phyloP scores from a whole-genome alignment of 2,113 vertebrate genomes.

The Colistium nudipinnis region DNA sequence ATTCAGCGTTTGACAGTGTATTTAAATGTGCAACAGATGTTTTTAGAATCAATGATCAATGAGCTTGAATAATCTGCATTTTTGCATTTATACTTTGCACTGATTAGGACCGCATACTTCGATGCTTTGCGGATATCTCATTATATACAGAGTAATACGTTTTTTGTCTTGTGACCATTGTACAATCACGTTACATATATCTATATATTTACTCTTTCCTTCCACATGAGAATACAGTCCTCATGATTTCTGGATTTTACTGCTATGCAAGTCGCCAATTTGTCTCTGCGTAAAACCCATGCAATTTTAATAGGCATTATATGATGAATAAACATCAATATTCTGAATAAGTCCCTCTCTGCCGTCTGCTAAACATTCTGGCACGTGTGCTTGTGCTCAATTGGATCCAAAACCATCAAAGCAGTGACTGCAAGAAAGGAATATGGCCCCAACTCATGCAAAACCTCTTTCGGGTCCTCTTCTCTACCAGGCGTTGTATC shows the following conservation, averaged over 20 bases:
- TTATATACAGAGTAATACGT: too few relatives aligned
- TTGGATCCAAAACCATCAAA: conserved; percentile 38
- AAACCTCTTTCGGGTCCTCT: conserved; percentile 55
- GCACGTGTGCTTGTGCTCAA: conserved; percentile 35
- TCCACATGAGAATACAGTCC: too few relatives aligned
- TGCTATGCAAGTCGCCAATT: conserved; percentile 3
- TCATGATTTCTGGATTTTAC: not conserved
- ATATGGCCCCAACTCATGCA: conserved; percentile 38
- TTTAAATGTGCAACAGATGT: not conserved
- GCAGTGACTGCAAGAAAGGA: conserved; percentile 35
- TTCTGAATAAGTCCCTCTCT: conserved; percentile 17
- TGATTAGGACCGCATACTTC: too few relatives aligned
- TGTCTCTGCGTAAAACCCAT: conserved; percentile 14
- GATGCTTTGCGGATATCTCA: too few relatives aligned
- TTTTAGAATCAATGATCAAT: not conserved
- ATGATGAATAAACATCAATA: not conserved
- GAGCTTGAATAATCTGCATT: not conserved
- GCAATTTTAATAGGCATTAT: conserved; percentile 7
- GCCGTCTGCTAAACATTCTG: conserved; percentile 22
- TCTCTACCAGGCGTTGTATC: conserved; percentile 55
- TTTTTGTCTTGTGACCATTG: too few relatives aligned
- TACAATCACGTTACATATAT: too few relatives aligned
- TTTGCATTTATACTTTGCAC: not conserved
- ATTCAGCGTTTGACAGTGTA: not conserved
- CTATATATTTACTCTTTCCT: too few relatives aligned